These are phyloP conservation scores for Mola mola DNA, from an alignment of 2,113 vertebrate genomes.

Conservation along the genomic window DNA sequence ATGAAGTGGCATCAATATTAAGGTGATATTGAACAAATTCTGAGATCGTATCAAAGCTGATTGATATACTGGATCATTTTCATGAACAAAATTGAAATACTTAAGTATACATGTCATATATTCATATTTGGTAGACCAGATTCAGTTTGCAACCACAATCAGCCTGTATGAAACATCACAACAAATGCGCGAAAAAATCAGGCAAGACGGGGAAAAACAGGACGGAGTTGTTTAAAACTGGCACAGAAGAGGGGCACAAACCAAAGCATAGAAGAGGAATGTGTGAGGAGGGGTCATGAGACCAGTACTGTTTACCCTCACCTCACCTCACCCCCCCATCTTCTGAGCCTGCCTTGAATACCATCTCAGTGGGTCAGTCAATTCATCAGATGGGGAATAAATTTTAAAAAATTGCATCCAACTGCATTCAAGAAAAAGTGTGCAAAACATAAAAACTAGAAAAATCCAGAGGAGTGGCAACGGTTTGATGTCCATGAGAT, in stretches of 20 bases:
- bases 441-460: not conserved
- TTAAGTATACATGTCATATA: not conserved
- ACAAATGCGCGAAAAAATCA: not conserved
- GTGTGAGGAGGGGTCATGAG: constrained; percentile 62
- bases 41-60: no score
- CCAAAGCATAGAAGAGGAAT: constrained; percentile 48
- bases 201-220: not conserved
- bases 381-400: constrained; percentile 11
- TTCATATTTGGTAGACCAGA: not conserved
- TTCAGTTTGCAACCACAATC: not conserved
- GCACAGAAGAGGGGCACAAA: not conserved
- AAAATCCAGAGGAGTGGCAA: constrained; percentile 17
- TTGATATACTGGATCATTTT: no score
- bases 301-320: constrained; percentile 62
- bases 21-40: no score
- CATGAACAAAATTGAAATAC: not conserved
- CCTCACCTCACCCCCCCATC: not conserved
- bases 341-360: constrained; percentile 2
- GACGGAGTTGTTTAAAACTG: not conserved
- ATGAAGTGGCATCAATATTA: no score
- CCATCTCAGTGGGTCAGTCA: constrained; percentile 8
- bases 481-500: constrained; percentile 16
- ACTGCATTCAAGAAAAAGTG: not conserved
- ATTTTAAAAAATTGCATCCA: constrained; percentile 6
- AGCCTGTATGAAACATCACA: no score